Evolutionary conservation across 2,888 invertebrate genomes (phyloP).

Genomic region (Phrixothrix hirtus): DNA sequence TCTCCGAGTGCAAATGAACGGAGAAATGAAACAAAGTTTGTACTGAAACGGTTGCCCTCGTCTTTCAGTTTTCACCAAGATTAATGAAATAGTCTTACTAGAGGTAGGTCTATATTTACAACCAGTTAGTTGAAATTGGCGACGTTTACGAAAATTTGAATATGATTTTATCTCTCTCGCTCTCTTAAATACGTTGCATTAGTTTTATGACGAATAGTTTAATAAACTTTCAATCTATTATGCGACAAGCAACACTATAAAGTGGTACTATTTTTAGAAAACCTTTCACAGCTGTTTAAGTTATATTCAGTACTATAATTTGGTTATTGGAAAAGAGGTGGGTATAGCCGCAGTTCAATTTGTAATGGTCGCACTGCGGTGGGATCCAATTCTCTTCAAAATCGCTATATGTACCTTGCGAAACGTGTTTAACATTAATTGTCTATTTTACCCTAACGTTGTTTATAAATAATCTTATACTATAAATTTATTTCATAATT

Average conservation of each 20-base stretch:
- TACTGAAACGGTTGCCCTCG: slow-evolving; percentile 28
- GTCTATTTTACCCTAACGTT: slow-evolving; percentile 8
- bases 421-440: slow-evolving; percentile 29
- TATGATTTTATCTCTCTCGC: slow-evolving; percentile 4
- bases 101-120: slow-evolving; percentile 19
- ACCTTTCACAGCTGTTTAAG: not conserved
- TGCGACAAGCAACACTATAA: not conserved
- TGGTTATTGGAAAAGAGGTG: slow-evolving; percentile 28
- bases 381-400: slow-evolving; percentile 27
- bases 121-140: slow-evolving; percentile 13
- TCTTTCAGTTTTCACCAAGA: slow-evolving; percentile 34
- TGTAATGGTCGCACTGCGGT: slow-evolving; percentile 35
- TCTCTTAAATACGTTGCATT: not conserved
- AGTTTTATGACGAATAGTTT: not conserved
- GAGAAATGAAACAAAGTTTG: slow-evolving; percentile 45
- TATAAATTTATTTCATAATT: not conserved
- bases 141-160: slow-evolving; percentile 12
- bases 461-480: not conserved
- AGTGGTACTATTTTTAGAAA: not conserved
- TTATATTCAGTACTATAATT: slow-evolving; percentile 28
- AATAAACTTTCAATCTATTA: not conserved
- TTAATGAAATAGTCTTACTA: slow-evolving; percentile 34
- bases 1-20: slow-evolving; percentile 47
- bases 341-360: slow-evolving; percentile 35
- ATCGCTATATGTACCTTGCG: slow-evolving; percentile 32